Percentiles rank a stretch among this genome's conserved stretches.
phyloP scores from a whole-genome alignment of 2,797 vertebrate genomes.

The Semaprochilodus insignis region DNA sequence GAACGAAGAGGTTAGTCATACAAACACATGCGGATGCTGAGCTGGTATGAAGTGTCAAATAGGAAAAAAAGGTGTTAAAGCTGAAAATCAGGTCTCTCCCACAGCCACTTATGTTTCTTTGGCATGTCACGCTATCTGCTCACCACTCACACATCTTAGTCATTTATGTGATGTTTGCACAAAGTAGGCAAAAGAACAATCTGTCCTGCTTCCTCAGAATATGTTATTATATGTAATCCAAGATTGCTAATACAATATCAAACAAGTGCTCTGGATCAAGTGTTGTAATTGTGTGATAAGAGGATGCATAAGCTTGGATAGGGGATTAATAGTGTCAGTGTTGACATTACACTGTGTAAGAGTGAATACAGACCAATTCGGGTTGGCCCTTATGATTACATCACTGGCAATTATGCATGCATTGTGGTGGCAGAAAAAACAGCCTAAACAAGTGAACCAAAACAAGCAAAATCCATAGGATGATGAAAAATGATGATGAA shows the following conservation, averaged over 20 bases:
- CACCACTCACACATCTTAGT: not conserved
- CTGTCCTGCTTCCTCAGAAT: not conserved
- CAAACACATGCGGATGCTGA: constrained; percentile 15
- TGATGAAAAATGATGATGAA: too few relatives aligned
- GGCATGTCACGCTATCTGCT: not conserved
- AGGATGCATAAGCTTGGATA: not conserved
- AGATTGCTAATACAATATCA: not conserved
- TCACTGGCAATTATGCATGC: too few relatives aligned
- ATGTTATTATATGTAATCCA: not conserved
- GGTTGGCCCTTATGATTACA: too few relatives aligned
- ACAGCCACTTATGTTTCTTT: not conserved
- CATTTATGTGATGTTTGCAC: constrained; percentile 2
- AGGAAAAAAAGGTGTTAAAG: not conserved
- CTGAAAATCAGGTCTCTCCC: not conserved
- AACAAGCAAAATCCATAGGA: too few relatives aligned
- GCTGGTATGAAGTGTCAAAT: not conserved
- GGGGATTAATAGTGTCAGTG: not conserved
- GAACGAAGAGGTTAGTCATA: constrained; percentile 9
- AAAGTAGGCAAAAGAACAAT: constrained; percentile 22
- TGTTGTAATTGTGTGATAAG: constrained; percentile 5
- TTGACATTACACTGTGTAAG: not conserved
- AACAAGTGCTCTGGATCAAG: not conserved
- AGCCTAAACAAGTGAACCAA: too few relatives aligned
- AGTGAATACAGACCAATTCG: not conserved
- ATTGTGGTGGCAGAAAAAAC: too few relatives aligned